Percentiles rank a stretch among this genome's conserved stretches.
Conservation (phyloP, 2,797 vertebrate genomes). For the Pelochelys cantorii region DNA sequence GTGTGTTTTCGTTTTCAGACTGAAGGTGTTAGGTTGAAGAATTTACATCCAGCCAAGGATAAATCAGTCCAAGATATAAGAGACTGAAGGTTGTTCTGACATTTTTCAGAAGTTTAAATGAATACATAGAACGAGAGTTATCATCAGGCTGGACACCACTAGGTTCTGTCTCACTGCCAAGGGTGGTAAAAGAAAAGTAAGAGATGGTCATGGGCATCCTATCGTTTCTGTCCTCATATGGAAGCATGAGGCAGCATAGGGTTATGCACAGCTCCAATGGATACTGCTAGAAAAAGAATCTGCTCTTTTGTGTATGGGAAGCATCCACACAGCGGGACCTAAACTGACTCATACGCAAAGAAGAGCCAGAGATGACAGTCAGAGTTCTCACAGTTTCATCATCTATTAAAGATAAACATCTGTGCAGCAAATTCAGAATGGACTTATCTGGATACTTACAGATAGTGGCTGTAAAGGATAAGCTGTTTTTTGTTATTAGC, state of each 20-base stretch:
- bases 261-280: neutral
- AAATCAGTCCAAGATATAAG: neutral
- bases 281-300: neutral
- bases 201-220: neutral
- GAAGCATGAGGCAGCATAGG: neutral
- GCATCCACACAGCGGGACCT: neutral
- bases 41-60: neutral
- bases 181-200: neutral
- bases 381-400: neutral
- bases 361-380: neutral
- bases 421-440: neutral
- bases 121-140: neutral
- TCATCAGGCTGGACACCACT: neutral
- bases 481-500: fast-evolving
- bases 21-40: neutral
- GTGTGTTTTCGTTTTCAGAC: neutral
- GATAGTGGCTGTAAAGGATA: neutral
- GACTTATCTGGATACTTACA: neutral
- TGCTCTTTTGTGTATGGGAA: neutral
- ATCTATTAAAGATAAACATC: neutral
- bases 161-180: neutral
- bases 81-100: neutral
- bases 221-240: neutral
- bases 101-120: neutral
- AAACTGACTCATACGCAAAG: neutral